A percentile compares a stretch with the other conserved stretches of the same genome.
These are phyloP conservation scores for Craniophora ligustri DNA, from an alignment of 2,888 invertebrate species.

Conservation along the genomic window DNA sequence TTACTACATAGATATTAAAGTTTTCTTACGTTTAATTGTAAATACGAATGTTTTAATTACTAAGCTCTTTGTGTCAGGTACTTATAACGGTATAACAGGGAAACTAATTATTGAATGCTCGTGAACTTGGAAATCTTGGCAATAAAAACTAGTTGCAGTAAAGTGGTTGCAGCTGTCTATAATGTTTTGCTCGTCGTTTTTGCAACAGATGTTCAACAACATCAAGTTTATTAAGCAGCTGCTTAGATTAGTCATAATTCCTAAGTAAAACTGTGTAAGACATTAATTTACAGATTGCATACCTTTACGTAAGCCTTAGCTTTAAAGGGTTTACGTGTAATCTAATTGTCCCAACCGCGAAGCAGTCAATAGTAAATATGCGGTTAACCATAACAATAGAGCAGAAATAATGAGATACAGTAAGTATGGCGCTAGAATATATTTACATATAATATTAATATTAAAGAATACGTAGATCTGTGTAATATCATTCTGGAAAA, in stretches of 20 bases:
- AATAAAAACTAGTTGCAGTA: slow-evolving; percentile 48
- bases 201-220: slow-evolving; percentile 52
- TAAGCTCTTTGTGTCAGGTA: slow-evolving; percentile 32
- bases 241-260: slow-evolving; percentile 43
- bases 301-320: slow-evolving; percentile 1
- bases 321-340: slow-evolving; percentile 17
- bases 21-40: slow-evolving; percentile 35
- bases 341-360: slow-evolving; percentile 43
- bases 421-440: slow-evolving; percentile 39
- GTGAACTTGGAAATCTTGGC: slow-evolving; percentile 32
- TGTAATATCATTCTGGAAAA: slow-evolving; percentile 32
- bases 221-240: slow-evolving; percentile 58
- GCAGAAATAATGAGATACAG: slow-evolving; percentile 24
- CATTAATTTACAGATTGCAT: not conserved
- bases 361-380: slow-evolving; percentile 33
- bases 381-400: slow-evolving; percentile 47
- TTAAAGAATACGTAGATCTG: slow-evolving; percentile 12
- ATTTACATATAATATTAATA: slow-evolving; percentile 36
- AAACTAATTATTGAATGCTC: slow-evolving; percentile 35
- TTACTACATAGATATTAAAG: slow-evolving; percentile 34
- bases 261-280: slow-evolving; percentile 11
- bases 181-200: slow-evolving; percentile 54
- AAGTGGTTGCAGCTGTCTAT: slow-evolving; percentile 61
- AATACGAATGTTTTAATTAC: slow-evolving; percentile 36
- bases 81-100: slow-evolving; percentile 24